Evolutionary conservation across 2,113 vertebrate genomes (phyloP), one percentile per base, ranked within the genome.

Genomic region (Semnornis frantzii): DNA sequence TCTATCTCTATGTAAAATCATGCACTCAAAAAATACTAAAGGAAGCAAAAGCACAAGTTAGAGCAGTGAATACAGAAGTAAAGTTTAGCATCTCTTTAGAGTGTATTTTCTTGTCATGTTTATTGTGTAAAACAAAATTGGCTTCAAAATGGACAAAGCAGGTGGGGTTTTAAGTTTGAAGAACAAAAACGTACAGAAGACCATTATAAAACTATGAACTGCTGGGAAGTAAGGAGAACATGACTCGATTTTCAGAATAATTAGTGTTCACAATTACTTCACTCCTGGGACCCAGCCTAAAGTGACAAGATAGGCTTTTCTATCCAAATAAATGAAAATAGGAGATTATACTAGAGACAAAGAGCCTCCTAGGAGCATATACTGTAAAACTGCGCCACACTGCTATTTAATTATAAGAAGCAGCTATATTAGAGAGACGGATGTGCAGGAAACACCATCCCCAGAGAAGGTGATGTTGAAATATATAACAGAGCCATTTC

Each of bases 341-440:
- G 96, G 96, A 98, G 96, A 97, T 97, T 98, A 97, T 97, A 93
- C 95, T 97, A 95, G 94, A 97, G 97, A 96, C 96, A 91, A 97
- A 96, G 82, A 96, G 87, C 95, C 96, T 98, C 97, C 91, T 92
- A 96, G 95, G 97, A 97, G 95, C 78, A 84, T 72, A 87, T 78
- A 91, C 94, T 85, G 97, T 92, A 97, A 97, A 98, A 97, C 91
- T 96, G 97, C 74, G 88, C 70, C 28, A 70, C 93, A 64, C 93
- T 82, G 96, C 95, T 98, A 97, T 96, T 97, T 97, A 98, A 98
- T 98, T 97, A 97, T 96, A 96, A 91, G 94, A 97, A 97, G 93
- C 95, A 97, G 96, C 96, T 97, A 95, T 93, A 97, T 96, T 92
- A 92, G 92, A 97, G 93, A 92, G 65, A 84, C 91, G 50, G 73